A percentile compares a stretch with the other conserved stretches of the same genome.
Evolutionary conservation across 2,113 vertebrate genomes (phyloP).

Genomic region (Cynoglossus semilaevis): DNA sequence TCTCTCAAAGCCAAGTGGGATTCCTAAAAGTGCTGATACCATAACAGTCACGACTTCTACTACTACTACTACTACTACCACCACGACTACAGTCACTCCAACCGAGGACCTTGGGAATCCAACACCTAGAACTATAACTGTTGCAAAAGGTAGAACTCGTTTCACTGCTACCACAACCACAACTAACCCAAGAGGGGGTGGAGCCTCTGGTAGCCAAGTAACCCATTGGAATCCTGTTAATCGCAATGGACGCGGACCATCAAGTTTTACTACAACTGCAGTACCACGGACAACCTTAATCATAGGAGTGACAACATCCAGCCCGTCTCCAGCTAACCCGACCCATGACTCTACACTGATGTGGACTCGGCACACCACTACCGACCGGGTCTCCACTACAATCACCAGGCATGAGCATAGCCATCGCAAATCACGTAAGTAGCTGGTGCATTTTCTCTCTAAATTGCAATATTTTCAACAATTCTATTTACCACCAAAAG

Average conservation of each 20-base stretch:
- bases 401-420: conserved; percentile 60
- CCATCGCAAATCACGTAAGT: conserved; percentile 79
- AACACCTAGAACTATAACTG: conserved; percentile 51
- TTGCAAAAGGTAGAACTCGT: conserved; percentile 63
- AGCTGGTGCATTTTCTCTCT: too few relatives aligned
- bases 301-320: conserved; percentile 57
- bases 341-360: conserved; percentile 76
- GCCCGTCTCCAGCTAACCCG: conserved; percentile 69
- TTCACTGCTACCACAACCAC: conserved; percentile 71
- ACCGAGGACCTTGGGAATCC: conserved; percentile 47
- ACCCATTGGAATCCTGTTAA: conserved; percentile 66
- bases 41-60: conserved; percentile 47
- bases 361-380: conserved; percentile 72
- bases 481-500: too few relatives aligned
- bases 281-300: conserved; percentile 43
- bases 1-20: conserved; percentile 88
- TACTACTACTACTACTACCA: conserved; percentile 42
- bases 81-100: conserved; percentile 61
- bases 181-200: conserved; percentile 53
- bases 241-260: conserved; percentile 58
- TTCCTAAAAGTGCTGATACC: conserved; percentile 83
- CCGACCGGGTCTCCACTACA: conserved; percentile 59
- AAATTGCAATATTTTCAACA: too few relatives aligned
- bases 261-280: conserved; percentile 53
- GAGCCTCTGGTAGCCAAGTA: conserved; percentile 73